phyloP scores from a whole-genome alignment of 23 tunicate genomes.

The Phallusia fumigata region DNA sequence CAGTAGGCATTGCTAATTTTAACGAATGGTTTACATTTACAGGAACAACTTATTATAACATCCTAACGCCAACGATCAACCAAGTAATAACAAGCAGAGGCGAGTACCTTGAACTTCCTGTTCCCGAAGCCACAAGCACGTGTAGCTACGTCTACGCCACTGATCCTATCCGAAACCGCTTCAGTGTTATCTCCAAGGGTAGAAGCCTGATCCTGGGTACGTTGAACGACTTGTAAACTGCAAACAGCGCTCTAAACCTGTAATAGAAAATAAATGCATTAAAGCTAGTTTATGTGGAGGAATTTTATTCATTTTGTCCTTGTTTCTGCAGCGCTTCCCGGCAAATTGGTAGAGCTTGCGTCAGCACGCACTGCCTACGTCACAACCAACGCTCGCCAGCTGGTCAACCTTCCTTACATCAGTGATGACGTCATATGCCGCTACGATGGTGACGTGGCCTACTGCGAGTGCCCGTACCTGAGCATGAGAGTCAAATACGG shows the following conservation, averaged over 20 bases:
- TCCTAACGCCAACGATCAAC: background rate
- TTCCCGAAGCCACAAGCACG: background rate
- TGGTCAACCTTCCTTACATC: background rate
- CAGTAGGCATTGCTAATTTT: too few relatives aligned
- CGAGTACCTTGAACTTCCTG: background rate
- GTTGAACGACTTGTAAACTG: background rate
- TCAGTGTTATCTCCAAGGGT: background rate
- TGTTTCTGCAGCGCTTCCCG: background rate
- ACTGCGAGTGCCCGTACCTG: background rate
- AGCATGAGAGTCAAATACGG: background rate
- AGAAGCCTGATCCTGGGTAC: background rate
- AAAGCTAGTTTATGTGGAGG: too few relatives aligned
- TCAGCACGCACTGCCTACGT: background rate
- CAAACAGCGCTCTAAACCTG: too few relatives aligned
- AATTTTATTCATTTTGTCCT: too few relatives aligned
- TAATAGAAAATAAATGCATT: too few relatives aligned
- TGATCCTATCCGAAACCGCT: background rate
- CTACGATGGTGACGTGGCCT: background rate
- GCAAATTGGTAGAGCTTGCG: background rate
- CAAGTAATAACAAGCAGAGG: background rate
- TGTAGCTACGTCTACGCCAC: constrained; percentile 1
- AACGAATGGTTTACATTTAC: background rate
- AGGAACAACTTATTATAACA: background rate
- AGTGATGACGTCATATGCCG: background rate
- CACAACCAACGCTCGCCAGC: background rate